Percentiles rank a stretch among this genome's conserved stretches.
phyloP scores from a whole-genome alignment of 2,113 vertebrate genomes.

The Calyptommatus sinebrachiatus region DNA sequence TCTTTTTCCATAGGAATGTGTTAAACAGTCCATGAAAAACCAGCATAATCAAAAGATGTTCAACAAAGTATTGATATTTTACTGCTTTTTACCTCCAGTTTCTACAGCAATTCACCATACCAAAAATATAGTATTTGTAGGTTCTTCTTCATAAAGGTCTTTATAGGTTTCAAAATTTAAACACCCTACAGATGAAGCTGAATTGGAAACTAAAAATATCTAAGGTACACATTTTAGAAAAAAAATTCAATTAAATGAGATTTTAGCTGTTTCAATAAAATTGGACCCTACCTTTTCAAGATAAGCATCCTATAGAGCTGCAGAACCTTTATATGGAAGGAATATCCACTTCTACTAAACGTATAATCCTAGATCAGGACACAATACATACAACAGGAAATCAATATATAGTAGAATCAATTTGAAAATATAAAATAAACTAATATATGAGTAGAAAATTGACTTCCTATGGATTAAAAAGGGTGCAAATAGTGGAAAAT shows the following conservation, averaged over 20 bases:
- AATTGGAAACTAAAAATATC: constrained; percentile 96
- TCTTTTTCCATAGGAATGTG: constrained; percentile 63
- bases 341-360: constrained; percentile 91
- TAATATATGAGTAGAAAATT: constrained; percentile 83
- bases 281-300: constrained; percentile 89
- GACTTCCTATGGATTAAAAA: constrained; percentile 93
- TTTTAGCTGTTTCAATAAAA: constrained; percentile 99
- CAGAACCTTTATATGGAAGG: constrained; percentile 81
- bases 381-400: constrained; percentile 91
- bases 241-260: constrained; percentile 99
- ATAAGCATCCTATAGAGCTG: constrained; percentile 87
- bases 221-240: constrained; percentile 92
- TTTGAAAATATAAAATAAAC: constrained; percentile 97
- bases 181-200: constrained; percentile 82
- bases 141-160: constrained; percentile 86
- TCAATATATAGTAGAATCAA: constrained; percentile 93
- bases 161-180: constrained; percentile 90
- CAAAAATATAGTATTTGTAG: constrained; percentile 86
- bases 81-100: constrained; percentile 63
- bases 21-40: constrained; percentile 65
- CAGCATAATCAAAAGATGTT: constrained; percentile 58
- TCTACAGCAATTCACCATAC: constrained; percentile 58
- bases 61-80: constrained; percentile 61
- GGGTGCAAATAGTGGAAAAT: constrained; percentile 71
- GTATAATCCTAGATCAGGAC: constrained; percentile 92